Base-by-base conservation (phyloP, 2,888 invertebrate species). In the Dicyrtoma fusca region DNA sequence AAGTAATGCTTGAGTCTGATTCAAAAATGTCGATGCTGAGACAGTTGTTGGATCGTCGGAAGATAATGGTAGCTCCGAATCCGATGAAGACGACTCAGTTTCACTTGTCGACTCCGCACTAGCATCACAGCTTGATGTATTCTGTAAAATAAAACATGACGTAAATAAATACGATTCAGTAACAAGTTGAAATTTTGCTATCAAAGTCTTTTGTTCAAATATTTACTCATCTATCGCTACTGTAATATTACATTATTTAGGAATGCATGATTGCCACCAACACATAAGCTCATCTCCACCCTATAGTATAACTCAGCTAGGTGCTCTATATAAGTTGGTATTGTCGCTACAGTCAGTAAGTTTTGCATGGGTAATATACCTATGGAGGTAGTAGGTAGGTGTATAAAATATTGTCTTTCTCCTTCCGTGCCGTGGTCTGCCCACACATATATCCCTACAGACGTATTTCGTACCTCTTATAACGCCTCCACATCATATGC, bases 51-150 rank as follows among this genome's bases (percentile, higher is more conserved):
- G 79, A 69, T 80, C 79, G 69, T 80, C 80, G 17, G 79, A 79
- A 45, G 78, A 78, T 26, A 74, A 51, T 57, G 74, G 78, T 19
- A 72, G 73, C 26, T 76, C 79, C 6, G 77, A 76, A 44, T 74
- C 74, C 21, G 76, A 75, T 0, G 75, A 71, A 11, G 76, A 75
- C 17, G 74, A 76, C 47, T 79, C 79, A 62, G 72, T 75, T 62
- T 78, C 79, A 62, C 76, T 76, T 2, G 78, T 75, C 26, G 80
- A 80, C 73, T 80, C 80, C 4, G 77, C 79, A 70, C 79, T 79
- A 45, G 80, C 80, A 74, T 80, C 80, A 77, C 80, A 80, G 70
- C 79, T 79, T 51, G 78, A 78, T 21, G 77, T 76, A 73, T 74
- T 80, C 79, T 80, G 69, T 8, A 77, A 69, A 47, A 68, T 13